These are phyloP conservation scores for Serripes groenlandicus DNA, from an alignment of 2,888 invertebrate genomes.

Conservation along the genomic window DNA sequence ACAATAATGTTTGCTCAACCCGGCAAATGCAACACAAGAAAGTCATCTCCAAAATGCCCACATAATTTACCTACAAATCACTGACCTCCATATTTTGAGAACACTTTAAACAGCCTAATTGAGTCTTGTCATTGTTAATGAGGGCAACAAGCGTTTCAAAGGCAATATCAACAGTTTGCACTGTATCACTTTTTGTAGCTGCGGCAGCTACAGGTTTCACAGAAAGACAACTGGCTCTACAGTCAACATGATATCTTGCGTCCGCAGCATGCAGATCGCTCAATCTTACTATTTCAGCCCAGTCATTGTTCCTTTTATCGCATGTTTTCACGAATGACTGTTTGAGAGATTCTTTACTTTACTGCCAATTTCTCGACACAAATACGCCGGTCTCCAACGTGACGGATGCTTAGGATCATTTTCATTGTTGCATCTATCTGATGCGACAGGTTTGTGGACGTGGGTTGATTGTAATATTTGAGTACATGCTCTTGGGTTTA, in stretches of 20 bases:
- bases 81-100: slow-evolving; percentile 16
- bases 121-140: not conserved
- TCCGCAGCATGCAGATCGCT: no score
- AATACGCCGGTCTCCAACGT: not conserved
- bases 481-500: no score
- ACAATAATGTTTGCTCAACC: slow-evolving; percentile 48
- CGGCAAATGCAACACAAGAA: slow-evolving; percentile 19
- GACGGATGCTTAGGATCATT: no score
- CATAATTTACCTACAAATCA: slow-evolving; percentile 6
- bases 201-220: not conserved
- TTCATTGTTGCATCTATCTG: no score
- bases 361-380: not conserved
- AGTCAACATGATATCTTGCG: no score
- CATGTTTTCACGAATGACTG: not conserved
- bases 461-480: no score
- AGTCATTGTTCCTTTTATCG: not conserved
- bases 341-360: no score
- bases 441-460: no score
- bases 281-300: not conserved
- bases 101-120: no score
- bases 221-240: not conserved
- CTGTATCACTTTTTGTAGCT: no score
- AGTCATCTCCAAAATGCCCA: slow-evolving; percentile 31
- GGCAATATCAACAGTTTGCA: not conserved
- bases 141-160: not conserved